Conservation (phyloP, 2,888 invertebrate genomes). For the Sesia apiformis region DNA sequence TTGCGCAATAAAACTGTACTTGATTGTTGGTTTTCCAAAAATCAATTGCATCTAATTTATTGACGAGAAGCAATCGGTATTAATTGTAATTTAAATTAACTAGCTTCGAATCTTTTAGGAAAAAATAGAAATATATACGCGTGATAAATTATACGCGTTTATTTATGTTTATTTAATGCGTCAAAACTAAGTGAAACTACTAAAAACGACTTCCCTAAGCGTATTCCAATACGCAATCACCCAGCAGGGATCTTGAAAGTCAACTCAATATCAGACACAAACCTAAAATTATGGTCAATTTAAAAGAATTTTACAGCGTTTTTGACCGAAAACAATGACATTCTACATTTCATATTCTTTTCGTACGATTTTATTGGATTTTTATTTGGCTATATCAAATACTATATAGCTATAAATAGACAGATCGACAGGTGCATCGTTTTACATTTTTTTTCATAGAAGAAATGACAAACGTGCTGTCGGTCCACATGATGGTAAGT, state of each 20-base stretch:
- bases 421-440: no score
- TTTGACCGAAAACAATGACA: conserved; percentile 13
- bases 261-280: conserved; percentile 39
- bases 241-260: conserved; percentile 36
- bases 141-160: no score
- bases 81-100: no score
- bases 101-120: no score
- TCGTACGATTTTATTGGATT: conserved; percentile 6
- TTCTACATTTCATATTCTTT: conserved; percentile 14
- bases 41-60: no score
- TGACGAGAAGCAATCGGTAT: no score
- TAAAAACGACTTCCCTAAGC: conserved; percentile 23
- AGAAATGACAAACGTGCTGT: no score
- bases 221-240: conserved; percentile 32
- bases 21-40: no score
- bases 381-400: conserved; percentile 26
- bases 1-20: no score
- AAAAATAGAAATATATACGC: no score
- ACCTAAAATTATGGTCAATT: conserved; percentile 35
- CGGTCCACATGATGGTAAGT: no score
- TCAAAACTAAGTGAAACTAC: conserved; percentile 37
- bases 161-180: conserved; percentile 39
- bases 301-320: conserved; percentile 34
- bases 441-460: background rate
- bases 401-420: conserved; percentile 10